phyloP scores from a whole-genome alignment of 2,797 vertebrate genomes.

The Coluber constrictor region DNA sequence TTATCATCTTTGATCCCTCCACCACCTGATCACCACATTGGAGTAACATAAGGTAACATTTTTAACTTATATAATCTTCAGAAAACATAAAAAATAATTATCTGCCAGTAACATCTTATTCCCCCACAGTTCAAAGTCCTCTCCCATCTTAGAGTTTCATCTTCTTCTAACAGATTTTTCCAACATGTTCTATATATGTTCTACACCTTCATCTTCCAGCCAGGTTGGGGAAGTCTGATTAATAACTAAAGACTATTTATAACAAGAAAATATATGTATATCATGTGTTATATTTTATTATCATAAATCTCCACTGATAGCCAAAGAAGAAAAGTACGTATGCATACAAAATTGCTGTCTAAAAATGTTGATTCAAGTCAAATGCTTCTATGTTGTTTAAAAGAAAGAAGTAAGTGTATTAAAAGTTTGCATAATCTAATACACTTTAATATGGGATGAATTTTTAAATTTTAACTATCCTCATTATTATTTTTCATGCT shows the following conservation, averaged over 20 bases:
- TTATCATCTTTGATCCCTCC: background rate
- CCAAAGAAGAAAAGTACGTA: background rate
- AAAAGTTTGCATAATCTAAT: background rate
- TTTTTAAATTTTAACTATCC: background rate
- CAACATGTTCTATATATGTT: background rate
- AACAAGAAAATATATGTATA: background rate
- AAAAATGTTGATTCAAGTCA: background rate
- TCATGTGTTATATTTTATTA: background rate
- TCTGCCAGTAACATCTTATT: background rate
- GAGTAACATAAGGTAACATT: background rate
- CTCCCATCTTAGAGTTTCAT: background rate
- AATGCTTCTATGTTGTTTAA: background rate
- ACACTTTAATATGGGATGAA: background rate
- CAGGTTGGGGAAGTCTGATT: background rate
- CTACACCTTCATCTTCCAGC: background rate
- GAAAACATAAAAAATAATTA: background rate
- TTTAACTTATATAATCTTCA: background rate
- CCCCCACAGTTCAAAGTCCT: background rate
- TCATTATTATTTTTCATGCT: background rate
- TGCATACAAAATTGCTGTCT: background rate
- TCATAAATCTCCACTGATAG: background rate
- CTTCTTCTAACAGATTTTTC: background rate
- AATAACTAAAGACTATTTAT: background rate
- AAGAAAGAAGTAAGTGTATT: background rate
- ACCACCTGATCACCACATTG: conserved; percentile 7